Evolutionary conservation across 2,113 vertebrate genomes (phyloP).

Genomic region (Gadus macrocephalus): DNA sequence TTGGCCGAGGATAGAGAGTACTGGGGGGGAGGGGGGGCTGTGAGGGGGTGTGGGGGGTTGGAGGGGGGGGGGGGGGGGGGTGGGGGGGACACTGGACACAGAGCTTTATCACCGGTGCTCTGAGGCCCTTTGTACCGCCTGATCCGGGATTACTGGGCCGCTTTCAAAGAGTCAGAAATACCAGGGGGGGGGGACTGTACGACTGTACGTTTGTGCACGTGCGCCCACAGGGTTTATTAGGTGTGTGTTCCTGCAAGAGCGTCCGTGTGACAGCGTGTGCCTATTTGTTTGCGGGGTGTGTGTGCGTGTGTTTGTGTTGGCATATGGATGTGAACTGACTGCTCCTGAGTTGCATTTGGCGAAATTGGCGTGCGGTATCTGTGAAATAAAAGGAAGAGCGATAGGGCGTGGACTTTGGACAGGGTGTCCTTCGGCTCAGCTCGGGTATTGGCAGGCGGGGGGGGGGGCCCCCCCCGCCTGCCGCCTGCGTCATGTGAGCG

Average conservation of each 20-base stretch:
- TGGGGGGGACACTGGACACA: slow-evolving; percentile 25
- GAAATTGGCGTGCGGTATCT: too few species aligned
- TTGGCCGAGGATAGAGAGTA: slow-evolving; percentile 26
- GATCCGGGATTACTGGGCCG: slow-evolving; percentile 70
- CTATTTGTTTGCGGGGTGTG: slow-evolving; percentile 11
- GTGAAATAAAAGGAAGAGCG: too few species aligned
- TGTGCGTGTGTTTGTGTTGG: slow-evolving; percentile 6
- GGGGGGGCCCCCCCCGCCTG: too few species aligned
- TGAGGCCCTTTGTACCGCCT: slow-evolving; percentile 61
- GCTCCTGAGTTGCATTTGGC: too few species aligned
- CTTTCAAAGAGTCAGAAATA: slow-evolving; percentile 53
- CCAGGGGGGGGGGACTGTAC: slow-evolving; percentile 48
- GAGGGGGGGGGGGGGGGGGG: too few species aligned
- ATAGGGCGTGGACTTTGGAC: too few species aligned
- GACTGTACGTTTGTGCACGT: slow-evolving; percentile 35
- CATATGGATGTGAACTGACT: not conserved
- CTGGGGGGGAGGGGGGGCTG: slow-evolving; percentile 27
- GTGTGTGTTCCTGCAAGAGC: not conserved
- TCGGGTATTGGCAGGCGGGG: too few species aligned
- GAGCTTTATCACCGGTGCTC: slow-evolving; percentile 59
- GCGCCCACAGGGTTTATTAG: not conserved
- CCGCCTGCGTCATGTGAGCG: too few species aligned
- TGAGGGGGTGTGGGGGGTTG: too few species aligned
- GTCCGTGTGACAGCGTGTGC: not conserved
- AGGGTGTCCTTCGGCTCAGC: too few species aligned